phyloP scores from a whole-genome alignment of 2,113 vertebrate genomes.

The Eclectus roratus region DNA sequence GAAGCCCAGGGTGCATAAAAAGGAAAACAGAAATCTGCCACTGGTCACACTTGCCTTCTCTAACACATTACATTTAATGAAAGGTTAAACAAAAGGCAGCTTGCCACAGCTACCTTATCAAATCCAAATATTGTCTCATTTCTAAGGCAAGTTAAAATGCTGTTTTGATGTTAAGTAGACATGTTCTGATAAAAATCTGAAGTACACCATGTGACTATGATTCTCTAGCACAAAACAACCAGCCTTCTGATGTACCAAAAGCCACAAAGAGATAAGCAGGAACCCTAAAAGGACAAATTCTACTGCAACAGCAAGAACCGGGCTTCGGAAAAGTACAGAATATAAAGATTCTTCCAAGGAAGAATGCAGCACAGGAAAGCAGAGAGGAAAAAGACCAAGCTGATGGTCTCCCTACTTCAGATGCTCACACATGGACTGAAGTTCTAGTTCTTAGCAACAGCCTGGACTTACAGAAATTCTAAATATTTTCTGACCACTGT shows the following conservation, averaged over 20 bases:
- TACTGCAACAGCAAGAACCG: background rate
- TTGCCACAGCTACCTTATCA: background rate
- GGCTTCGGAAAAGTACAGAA: background rate
- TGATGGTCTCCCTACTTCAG: background rate
- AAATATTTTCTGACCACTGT: background rate
- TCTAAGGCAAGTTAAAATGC: background rate
- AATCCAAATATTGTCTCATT: background rate
- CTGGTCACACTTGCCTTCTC: background rate
- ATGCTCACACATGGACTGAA: rapidly evolving
- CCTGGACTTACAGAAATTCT: background rate
- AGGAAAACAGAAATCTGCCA: background rate
- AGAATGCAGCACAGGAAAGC: background rate
- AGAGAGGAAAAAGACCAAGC: background rate
- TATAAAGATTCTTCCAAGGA: background rate
- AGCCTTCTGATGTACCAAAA: background rate
- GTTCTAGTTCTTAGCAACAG: background rate
- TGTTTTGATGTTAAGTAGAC: background rate
- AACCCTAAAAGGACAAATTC: background rate
- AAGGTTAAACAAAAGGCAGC: background rate
- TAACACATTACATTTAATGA: background rate
- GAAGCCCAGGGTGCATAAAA: background rate
- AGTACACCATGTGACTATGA: background rate
- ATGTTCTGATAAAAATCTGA: background rate
- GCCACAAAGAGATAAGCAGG: background rate
- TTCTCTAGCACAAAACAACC: background rate